Conservation (phyloP, 2,797 vertebrate species). For the Dromococcyx pavoninus region DNA sequence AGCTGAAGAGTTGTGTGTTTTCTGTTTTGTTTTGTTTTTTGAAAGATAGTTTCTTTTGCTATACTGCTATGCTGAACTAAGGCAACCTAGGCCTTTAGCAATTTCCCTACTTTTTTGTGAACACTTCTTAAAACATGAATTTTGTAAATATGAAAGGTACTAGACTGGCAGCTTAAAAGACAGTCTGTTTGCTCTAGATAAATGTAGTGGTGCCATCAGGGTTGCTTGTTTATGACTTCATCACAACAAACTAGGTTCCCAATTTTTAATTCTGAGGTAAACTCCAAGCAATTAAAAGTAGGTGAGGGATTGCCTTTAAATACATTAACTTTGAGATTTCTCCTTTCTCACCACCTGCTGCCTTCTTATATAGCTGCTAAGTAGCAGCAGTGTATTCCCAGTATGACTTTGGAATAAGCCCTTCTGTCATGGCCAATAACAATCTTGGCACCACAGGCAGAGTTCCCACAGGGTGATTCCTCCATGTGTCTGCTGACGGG, state of each 20-base stretch:
- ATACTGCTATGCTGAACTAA: background rate
- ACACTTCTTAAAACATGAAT: background rate
- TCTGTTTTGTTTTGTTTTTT: background rate
- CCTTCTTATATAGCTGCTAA: background rate
- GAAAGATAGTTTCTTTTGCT: background rate
- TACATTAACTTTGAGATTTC: background rate
- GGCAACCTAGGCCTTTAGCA: background rate
- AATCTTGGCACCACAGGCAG: background rate
- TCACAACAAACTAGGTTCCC: background rate
- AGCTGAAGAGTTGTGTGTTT: background rate
- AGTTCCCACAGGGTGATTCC: background rate
- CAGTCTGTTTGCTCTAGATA: background rate
- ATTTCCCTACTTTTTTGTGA: background rate
- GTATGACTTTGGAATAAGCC: background rate
- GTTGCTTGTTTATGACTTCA: background rate
- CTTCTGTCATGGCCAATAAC: background rate
- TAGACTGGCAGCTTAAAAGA: background rate
- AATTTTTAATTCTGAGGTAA: background rate
- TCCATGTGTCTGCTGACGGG: background rate
- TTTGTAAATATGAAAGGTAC: background rate
- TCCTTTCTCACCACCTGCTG: background rate
- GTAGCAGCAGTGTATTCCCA: background rate
- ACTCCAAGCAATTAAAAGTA: background rate
- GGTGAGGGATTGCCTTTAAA: background rate
- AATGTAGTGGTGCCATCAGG: background rate